Evolutionary conservation across 2,888 invertebrate genomes (phyloP), one percentile per base, ranked within the genome.

Genomic region (Melanostoma scalare): DNA sequence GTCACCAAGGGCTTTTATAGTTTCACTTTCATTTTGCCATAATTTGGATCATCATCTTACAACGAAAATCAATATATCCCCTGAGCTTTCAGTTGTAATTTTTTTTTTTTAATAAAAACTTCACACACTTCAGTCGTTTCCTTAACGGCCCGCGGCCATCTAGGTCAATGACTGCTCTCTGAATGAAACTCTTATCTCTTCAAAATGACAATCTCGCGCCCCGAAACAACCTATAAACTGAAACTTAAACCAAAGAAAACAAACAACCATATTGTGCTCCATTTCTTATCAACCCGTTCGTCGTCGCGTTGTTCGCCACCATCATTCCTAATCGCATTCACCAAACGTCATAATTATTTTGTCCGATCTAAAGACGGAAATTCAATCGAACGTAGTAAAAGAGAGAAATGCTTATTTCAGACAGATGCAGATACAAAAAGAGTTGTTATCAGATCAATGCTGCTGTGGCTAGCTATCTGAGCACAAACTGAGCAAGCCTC

Each of bases 381-480:
- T 52, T 53, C 36, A 50, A 61, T 61, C 48, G 46, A 35, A 61
- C 2, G 6, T 6, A 6, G 10, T 8, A 44, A 44, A 31, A 44
- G 40, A 73, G 42, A 48, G 55, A 55, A 73, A 46, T 8, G 4
- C 42, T 56, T 55, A 72, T 33, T 72, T 33, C 61, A 68, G 76
- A 65, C 61, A 68, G 76, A 65, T 58, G 71, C 38, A 76, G 65
- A 76, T 73, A 78, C 63, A 33, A 35, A 56, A 9, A 42, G 44
- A 52, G 40, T 48, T 52, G 52, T 76, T 76, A 82, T 82, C 77
- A 44, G 56, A 82, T 82, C 56, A 58, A 42, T 53, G 56, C n/a
- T 53, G 46, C 33, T 30, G 35, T 48, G 44, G 10, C 46, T 48
- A 30, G 44, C 44, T 20, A 50, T n/a, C n/a, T 20, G 6, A 63